Conservation (phyloP, 2,113 vertebrate species). For the Eublepharis macularius region DNA sequence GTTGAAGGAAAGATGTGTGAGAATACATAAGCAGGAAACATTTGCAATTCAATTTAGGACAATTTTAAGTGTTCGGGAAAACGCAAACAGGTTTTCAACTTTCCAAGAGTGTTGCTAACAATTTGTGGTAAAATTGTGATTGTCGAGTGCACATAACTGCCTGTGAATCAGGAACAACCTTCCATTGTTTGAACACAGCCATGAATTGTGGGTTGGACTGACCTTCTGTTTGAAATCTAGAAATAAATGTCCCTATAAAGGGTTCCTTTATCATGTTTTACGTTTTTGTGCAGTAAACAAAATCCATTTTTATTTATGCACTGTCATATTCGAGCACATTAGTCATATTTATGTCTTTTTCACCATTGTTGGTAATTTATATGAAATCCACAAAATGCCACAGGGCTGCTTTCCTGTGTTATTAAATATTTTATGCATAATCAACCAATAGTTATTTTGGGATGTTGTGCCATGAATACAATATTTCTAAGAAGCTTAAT, state of each 20-base stretch:
- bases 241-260: not conserved
- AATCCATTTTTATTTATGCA: not conserved
- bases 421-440: not conserved
- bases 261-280: not conserved
- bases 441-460: not conserved
- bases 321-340: constrained; percentile 5
- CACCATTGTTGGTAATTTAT: not conserved
- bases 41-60: no score
- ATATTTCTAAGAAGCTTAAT: not conserved
- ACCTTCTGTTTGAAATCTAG: not conserved
- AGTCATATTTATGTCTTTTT: not conserved
- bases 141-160: no score
- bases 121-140: no score
- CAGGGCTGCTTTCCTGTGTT: not conserved
- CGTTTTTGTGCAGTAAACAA: not conserved
- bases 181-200: not conserved
- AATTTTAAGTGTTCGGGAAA: no score
- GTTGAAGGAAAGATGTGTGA: no score
- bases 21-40: no score
- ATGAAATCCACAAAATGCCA: not conserved
- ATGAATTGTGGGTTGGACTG: not conserved
- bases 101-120: no score
- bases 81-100: no score
- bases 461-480: not conserved
- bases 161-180: not conserved